phyloP scores from a whole-genome alignment of 2,797 vertebrate species.

The Helicolenus hilgendorfi region DNA sequence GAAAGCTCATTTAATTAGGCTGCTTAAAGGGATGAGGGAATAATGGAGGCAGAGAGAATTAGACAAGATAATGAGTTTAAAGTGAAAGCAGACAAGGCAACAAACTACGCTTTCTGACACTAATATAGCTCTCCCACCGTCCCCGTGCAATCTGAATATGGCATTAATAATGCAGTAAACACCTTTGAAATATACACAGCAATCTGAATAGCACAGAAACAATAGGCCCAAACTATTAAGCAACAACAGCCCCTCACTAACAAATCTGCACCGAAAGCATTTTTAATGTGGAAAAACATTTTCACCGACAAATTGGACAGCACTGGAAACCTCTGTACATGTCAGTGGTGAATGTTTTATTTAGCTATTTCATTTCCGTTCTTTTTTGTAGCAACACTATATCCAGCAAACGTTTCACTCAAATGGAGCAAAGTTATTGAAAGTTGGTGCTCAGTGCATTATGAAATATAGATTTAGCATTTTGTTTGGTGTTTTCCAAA shows the following conservation, averaged over 20 bases:
- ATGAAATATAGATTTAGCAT: slow-evolving; percentile 59
- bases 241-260: slow-evolving; percentile 35
- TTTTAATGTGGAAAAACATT: slow-evolving; percentile 42
- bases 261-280: slow-evolving; percentile 41
- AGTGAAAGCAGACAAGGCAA: slow-evolving; percentile 81
- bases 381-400: background rate
- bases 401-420: slow-evolving; percentile 12
- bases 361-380: slow-evolving; percentile 10
- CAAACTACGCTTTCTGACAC: slow-evolving; percentile 77
- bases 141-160: slow-evolving; percentile 69
- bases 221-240: slow-evolving; percentile 56
- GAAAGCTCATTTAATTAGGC: slow-evolving; percentile 87
- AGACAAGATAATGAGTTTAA: slow-evolving; percentile 88
- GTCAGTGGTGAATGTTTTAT: slow-evolving; percentile 46
- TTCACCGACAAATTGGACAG: slow-evolving; percentile 39
- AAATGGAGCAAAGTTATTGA: slow-evolving; percentile 29
- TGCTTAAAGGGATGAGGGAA: slow-evolving; percentile 88
- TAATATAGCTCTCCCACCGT: slow-evolving; percentile 72
- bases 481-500: slow-evolving; percentile 51
- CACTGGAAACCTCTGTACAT: slow-evolving; percentile 14
- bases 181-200: slow-evolving; percentile 80
- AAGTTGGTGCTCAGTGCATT: slow-evolving; percentile 5
- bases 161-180: slow-evolving; percentile 86
- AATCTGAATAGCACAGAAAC: slow-evolving; percentile 73
- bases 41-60: slow-evolving; percentile 86